phyloP scores from a whole-genome alignment of 2,113 vertebrate genomes.

The Nymphicus hollandicus region DNA sequence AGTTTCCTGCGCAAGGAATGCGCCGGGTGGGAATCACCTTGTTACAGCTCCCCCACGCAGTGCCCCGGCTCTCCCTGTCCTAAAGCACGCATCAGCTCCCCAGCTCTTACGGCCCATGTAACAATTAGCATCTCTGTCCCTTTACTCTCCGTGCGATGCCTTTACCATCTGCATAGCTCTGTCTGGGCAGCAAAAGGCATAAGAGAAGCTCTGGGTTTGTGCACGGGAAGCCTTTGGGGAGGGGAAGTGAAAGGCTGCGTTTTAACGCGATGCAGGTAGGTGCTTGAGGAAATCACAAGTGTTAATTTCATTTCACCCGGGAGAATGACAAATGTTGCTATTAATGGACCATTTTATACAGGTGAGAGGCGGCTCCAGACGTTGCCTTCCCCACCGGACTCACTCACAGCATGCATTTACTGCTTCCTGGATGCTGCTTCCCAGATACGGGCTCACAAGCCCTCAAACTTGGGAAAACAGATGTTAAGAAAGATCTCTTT shows the following conservation, averaged over 20 bases:
- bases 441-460: not conserved
- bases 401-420: fast-evolving
- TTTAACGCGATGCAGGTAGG: fast-evolving
- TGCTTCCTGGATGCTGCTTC: not conserved
- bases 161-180: not conserved
- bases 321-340: fast-evolving
- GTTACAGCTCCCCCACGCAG: not conserved
- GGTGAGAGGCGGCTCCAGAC: not conserved
- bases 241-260: not conserved
- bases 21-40: not conserved
- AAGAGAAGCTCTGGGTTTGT: too few species aligned
- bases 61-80: not conserved
- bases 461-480: not conserved
- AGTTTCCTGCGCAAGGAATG: not conserved
- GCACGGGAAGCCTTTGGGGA: not conserved
- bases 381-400: not conserved
- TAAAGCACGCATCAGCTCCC: fast-evolving
- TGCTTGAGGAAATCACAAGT: not conserved
- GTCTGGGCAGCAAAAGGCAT: fast-evolving
- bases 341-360: fast-evolving
- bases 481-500: not conserved
- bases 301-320: fast-evolving
- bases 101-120: not conserved
- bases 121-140: not conserved
- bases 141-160: fast-evolving